Evolutionary conservation across 2,113 vertebrate genomes (phyloP).

Genomic region (Ctenodactylus gundi): DNA sequence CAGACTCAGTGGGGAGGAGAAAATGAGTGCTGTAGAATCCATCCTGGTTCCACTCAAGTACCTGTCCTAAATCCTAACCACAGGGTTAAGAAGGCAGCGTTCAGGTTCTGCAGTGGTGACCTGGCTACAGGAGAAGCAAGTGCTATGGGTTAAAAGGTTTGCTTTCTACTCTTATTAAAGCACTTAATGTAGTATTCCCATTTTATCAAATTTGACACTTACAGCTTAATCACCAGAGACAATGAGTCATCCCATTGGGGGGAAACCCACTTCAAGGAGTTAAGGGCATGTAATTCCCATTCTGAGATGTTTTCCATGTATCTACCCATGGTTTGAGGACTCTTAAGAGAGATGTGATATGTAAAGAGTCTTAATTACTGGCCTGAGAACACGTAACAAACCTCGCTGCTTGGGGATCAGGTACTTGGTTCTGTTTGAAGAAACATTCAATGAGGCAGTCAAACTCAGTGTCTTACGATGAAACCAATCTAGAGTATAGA

Average conservation of each 20-base stretch:
- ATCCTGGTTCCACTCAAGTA: not conserved
- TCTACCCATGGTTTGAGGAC: not conserved
- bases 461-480: no score
- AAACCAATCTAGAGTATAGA: no score
- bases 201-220: not conserved
- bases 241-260: not conserved
- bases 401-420: not conserved
- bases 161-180: constrained; percentile 3
- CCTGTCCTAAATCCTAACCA: not conserved
- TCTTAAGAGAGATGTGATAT: not conserved
- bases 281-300: not conserved
- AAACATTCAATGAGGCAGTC: not conserved
- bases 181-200: not conserved
- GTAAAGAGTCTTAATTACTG: not conserved
- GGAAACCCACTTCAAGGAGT: not conserved
- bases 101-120: not conserved
- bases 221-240: not conserved
- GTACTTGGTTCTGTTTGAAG: not conserved
- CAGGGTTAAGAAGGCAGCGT: not conserved
- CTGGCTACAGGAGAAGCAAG: not conserved
- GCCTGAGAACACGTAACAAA: not conserved
- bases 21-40: not conserved
- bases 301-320: not conserved
- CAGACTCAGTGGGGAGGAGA: constrained; percentile 83
- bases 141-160: not conserved